These are phyloP conservation scores for Hyposoter dolosus DNA, from an alignment of 2,888 invertebrate species.

Conservation along the genomic window DNA sequence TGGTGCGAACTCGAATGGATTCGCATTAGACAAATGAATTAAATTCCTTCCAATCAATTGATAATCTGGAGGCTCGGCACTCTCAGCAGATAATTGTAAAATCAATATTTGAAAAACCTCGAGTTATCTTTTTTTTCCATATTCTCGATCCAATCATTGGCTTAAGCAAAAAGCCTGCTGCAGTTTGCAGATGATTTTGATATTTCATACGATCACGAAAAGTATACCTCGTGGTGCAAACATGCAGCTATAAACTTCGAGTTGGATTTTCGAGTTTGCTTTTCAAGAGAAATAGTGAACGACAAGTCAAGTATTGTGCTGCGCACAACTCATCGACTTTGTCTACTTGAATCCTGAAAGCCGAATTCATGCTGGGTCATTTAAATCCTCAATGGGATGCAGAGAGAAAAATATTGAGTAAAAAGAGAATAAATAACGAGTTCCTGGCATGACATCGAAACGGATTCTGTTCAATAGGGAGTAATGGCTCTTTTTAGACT, in stretches of 20 bases:
- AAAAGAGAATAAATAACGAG: slow-evolving; percentile 20
- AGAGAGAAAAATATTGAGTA: background rate
- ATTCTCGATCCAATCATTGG: background rate
- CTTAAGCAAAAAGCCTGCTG: background rate
- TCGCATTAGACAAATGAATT: background rate
- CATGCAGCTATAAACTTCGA: slow-evolving; percentile 12
- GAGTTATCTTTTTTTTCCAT: background rate
- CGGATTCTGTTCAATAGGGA: slow-evolving; percentile 40
- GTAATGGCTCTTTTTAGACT: slow-evolving; percentile 4
- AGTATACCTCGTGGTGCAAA: background rate
- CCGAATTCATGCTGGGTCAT: slow-evolving; percentile 40
- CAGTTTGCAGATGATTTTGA: slow-evolving; percentile 9
- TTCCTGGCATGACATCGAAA: slow-evolving; percentile 30
- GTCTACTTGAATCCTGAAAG: slow-evolving; percentile 23
- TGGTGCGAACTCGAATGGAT: background rate
- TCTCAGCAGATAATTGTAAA: background rate
- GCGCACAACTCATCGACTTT: background rate
- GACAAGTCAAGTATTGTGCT: background rate
- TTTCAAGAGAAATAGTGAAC: background rate
- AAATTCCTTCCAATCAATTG: background rate
- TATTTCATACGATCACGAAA: background rate
- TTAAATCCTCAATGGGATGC: slow-evolving; percentile 40
- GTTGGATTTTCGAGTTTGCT: slow-evolving; percentile 26
- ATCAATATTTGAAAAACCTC: background rate
- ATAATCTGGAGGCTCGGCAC: too few species aligned